Evolutionary conservation across 2,888 invertebrate species (phyloP).

Genomic region (Eubasilissa splendida): DNA sequence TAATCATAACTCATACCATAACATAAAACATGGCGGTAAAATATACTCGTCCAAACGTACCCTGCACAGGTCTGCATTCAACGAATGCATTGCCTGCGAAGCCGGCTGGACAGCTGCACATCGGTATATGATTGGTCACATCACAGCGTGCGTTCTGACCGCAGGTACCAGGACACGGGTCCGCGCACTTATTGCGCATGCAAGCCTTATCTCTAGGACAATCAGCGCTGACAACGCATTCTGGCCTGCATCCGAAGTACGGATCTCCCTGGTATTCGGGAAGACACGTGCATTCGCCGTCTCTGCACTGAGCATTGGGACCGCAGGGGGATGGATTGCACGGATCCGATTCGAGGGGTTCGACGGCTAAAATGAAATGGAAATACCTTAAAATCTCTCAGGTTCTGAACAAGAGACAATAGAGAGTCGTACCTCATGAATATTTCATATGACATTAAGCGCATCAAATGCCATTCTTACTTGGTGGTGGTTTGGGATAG

Average conservation of each 20-base stretch:
- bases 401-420: conserved; percentile 1
- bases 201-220: too few species aligned
- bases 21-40: not conserved
- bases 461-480: conserved; percentile 64
- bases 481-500: conserved; percentile 67
- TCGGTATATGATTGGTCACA: too few species aligned
- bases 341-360: conserved; percentile 64
- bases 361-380: conserved; percentile 60
- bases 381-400: conserved; percentile 32
- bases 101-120: conserved; percentile 77
- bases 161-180: too few species aligned
- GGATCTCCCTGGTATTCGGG: too few species aligned
- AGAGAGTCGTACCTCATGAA: not conserved
- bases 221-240: too few species aligned
- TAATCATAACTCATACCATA: not conserved
- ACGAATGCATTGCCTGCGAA: conserved; percentile 81
- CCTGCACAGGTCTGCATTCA: conserved; percentile 71
- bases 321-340: conserved; percentile 81
- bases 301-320: conserved; percentile 67
- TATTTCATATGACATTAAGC: not conserved
- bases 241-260: too few species aligned
- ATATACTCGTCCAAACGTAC: conserved; percentile 23
- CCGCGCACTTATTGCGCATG: too few species aligned
- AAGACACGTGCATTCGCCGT: too few species aligned
- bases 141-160: too few species aligned